Evolutionary conservation across 2,888 invertebrate species (phyloP).

Genomic region (Napeogenes sylphis): DNA sequence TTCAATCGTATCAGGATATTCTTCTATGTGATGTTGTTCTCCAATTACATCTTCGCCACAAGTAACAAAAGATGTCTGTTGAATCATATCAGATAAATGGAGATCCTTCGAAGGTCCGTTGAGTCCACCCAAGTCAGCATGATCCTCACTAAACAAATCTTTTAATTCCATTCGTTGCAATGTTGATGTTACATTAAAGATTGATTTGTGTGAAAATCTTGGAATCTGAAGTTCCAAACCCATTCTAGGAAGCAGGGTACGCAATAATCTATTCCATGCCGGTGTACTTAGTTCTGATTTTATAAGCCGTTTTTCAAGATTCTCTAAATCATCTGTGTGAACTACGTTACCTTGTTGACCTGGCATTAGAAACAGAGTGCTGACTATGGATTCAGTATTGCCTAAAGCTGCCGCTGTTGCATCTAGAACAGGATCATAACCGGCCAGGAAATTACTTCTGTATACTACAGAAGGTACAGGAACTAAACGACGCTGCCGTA

Average conservation of each 20-base stretch:
- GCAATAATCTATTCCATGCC: constrained; percentile 85
- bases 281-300: constrained; percentile 82
- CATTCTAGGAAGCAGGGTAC: constrained; percentile 84
- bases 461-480: constrained; percentile 91
- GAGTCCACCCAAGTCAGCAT: constrained; percentile 89
- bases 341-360: constrained; percentile 90
- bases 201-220: constrained; percentile 88
- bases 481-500: constrained; percentile 86
- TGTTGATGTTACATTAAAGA: constrained; percentile 87
- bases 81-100: constrained; percentile 89
- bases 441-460: constrained; percentile 86
- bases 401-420: constrained; percentile 90
- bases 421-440: constrained; percentile 90
- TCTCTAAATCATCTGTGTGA: constrained; percentile 86
- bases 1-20: constrained; percentile 84
- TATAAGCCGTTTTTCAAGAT: constrained; percentile 83
- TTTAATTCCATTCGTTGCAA: constrained; percentile 88
- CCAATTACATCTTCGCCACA: constrained; percentile 86
- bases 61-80: constrained; percentile 89
- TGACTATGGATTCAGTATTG: constrained; percentile 82
- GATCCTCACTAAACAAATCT: constrained; percentile 85
- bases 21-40: constrained; percentile 87
- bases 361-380: constrained; percentile 89
- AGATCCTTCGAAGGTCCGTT: constrained; percentile 89
- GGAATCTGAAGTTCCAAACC: constrained; percentile 91